Evolutionary conservation across 2,113 vertebrate genomes (phyloP), one percentile per base, ranked within the genome.

Genomic region (Platysternon megacephalum): DNA sequence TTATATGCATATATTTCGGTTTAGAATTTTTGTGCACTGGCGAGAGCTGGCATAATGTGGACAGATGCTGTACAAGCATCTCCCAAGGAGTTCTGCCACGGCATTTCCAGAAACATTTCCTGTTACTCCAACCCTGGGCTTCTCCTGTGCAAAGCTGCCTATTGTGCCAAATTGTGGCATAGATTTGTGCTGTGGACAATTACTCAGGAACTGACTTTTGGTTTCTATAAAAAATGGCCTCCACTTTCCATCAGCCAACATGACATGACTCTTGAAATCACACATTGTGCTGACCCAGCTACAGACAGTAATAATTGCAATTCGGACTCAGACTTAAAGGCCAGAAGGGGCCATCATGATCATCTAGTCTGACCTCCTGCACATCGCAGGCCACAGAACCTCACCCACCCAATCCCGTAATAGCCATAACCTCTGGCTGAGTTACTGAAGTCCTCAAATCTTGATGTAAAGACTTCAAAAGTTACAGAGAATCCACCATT

Each of bases 231-330:
- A 53, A 1, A 93, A 87, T 5, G 76, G 44, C n/a, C 21, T 93
- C n/a, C 13, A 3, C 8, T 91, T 88, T 16, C 80, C 9, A 2
- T 1, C 82, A 86, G 72, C 21, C 88, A 39, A 52, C 48, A 90
- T 72, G 22, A 79, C 0, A 0, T 2, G 0, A 51, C 24, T 93
- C 28, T 81, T 52, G 52, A 79, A 53, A 76, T 39, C 42, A 53
- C 2, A 51, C 3, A 1, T 12, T 87, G 11, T 39, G 55, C 58
- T 93, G 91, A 95, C 84, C 35, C n/a, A 48, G 42, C 48, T 93
- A 48, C 90, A 68, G 1, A n/a, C 28, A 88, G 83, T 65, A 95
- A 92, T 56, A 79, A 92, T 46, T 86, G 19, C 13, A 95, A 79
- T 29, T 65, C 32, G 35, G 58, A 35, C 13, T 7, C 14, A 32